Conservation (phyloP, 2,113 vertebrate species). For the Baryphthengus martii region DNA sequence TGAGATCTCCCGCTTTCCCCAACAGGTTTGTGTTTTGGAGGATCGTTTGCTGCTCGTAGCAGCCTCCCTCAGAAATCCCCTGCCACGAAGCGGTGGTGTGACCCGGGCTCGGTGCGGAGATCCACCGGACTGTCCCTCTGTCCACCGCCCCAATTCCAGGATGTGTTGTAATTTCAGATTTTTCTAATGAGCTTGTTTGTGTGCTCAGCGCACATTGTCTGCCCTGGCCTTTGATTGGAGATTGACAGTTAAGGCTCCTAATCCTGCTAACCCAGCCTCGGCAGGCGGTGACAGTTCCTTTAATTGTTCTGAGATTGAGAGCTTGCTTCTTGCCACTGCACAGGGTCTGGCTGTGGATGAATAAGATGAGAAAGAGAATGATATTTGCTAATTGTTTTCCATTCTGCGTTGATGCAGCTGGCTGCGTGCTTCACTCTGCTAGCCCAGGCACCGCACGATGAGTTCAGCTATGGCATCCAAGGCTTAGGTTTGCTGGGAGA, state of each 20-base stretch:
- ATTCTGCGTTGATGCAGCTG: neutral
- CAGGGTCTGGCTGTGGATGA: neutral
- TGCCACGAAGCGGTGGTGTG: neutral
- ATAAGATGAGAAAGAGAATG: neutral
- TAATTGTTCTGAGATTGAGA: neutral
- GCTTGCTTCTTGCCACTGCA: rapidly evolving
- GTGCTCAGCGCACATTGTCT: neutral
- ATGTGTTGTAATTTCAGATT: neutral
- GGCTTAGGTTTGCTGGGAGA: neutral
- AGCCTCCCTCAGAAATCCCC: neutral
- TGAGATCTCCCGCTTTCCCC: neutral
- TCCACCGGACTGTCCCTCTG: rapidly evolving
- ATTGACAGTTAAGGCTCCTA: neutral
- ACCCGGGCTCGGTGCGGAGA: rapidly evolving
- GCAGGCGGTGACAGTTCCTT: neutral
- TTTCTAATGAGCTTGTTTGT: neutral
- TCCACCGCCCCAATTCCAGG: neutral
- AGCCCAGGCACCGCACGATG: rapidly evolving
- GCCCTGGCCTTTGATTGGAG: neutral
- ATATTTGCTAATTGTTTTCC: neutral
- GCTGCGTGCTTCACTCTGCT: rapidly evolving
- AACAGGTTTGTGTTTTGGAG: rapidly evolving
- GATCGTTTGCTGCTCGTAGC: no score
- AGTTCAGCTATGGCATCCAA: neutral
- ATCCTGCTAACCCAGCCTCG: neutral